Evolutionary conservation across 2,888 invertebrate species (phyloP), one percentile per base, ranked within the genome.

Genomic region (Microctonus hyperodae): DNA sequence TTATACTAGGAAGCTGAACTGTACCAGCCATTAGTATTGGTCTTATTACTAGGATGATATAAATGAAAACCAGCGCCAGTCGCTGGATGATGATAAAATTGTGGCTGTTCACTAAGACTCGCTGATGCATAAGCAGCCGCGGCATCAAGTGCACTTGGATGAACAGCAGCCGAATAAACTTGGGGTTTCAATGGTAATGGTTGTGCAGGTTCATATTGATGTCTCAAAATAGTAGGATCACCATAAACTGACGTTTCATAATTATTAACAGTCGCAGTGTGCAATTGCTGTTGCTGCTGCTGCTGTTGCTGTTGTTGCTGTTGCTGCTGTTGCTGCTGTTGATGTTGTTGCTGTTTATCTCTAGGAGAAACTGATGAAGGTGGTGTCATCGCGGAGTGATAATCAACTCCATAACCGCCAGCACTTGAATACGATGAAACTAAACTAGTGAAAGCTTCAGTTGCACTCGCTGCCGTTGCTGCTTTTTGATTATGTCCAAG

Each of bases 291-390:
- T 68, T 86, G 86, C 65, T 84, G 80, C 75, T 65, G 65, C 70
- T 86, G 83, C 71, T 84, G 85, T 71, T 83, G 85, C 71, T 77
- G 77, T 13, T 75, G 75, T 6, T 75, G 70, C n/a, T 75, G 70
- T 69, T 85, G 79, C 71, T 87, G 76, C 80, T 83, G 67, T 79
- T 84, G 87, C 75, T 81, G 78, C 68, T 86, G 87, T 67, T 86
- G 84, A 75, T 90, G 91, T 76, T 89, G 92, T 81, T 88, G 88
- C 83, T 86, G 90, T 75, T 91, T 95, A 79, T 97, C 97, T 69
- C 96, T 88, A 0, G 97, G 97, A 5, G 97, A 97, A 1, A 97
- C 97, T 3, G 97, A 97, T n/a, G 96, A 95, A 61, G 97, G 97
- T 62, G 97, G 97, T 4, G 97, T 97, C 94, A 97, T 97, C 57